Conservation (phyloP, 2,888 invertebrate genomes). For the Rhingia campestris region DNA sequence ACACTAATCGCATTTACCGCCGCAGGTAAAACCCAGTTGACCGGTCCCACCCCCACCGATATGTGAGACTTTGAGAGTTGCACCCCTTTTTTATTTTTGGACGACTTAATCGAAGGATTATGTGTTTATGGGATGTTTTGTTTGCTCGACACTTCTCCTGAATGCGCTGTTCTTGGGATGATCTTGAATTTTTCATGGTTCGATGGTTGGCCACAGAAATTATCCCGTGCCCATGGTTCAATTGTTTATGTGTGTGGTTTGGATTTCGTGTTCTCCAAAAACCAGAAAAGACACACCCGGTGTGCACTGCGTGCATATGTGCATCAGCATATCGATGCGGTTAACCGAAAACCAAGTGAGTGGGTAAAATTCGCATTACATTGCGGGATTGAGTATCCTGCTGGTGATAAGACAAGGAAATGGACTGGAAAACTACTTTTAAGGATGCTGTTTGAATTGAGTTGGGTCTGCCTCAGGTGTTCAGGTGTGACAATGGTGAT, state of each 20-base stretch:
- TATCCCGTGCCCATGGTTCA: conserved; percentile 5
- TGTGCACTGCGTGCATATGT: conserved; percentile 5
- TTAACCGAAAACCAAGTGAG: conserved; percentile 21
- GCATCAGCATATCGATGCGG: conserved; percentile 45
- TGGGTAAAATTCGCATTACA: conserved; percentile 2
- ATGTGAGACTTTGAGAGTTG: conserved; percentile 15
- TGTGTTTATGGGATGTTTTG: conserved; percentile 72
- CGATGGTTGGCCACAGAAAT: conserved; percentile 61
- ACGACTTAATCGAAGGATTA: conserved; percentile 68
- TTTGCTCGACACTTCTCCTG: conserved; percentile 59
- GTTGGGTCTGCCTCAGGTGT: not conserved
- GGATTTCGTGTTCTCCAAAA: conserved; percentile 38
- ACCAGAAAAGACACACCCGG: conserved; percentile 56
- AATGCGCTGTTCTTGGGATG: conserved; percentile 29
- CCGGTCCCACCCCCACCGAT: conserved; percentile 26
- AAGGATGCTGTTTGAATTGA: conserved; percentile 28
- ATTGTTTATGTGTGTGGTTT: conserved; percentile 39
- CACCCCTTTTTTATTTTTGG: conserved; percentile 23
- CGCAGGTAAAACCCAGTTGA: conserved; percentile 28
- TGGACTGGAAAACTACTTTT: conserved; percentile 66
- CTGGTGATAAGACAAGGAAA: conserved; percentile 24
- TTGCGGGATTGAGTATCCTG: conserved; percentile 24
- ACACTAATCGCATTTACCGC: conserved; percentile 56
- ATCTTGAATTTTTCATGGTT: conserved; percentile 64
- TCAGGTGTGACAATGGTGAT: conserved; percentile 33